Evolutionary conservation across 2,797 vertebrate species (phyloP).

Genomic region (Oreochromis mossambicus): DNA sequence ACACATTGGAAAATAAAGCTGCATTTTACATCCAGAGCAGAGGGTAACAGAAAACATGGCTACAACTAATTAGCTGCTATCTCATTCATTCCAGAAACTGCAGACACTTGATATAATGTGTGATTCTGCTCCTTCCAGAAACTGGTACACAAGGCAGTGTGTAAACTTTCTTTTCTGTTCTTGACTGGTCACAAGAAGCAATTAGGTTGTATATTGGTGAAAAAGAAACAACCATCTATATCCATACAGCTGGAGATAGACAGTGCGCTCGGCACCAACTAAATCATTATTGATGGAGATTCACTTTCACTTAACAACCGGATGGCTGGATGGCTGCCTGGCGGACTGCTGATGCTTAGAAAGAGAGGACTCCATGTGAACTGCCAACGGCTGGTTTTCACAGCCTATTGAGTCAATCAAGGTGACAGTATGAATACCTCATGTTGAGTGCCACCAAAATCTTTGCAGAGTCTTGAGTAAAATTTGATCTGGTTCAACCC

Average conservation of each 20-base stretch:
- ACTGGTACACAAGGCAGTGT: not conserved
- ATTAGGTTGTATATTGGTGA: slow-evolving; percentile 44
- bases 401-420: slow-evolving; percentile 39
- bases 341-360: slow-evolving; percentile 41
- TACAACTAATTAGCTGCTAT: slow-evolving; percentile 30
- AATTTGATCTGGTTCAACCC: slow-evolving; percentile 31
- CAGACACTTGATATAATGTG: not conserved
- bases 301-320: slow-evolving; percentile 55
- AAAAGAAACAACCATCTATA: slow-evolving; percentile 58
- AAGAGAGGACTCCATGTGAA: not conserved
- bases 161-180: slow-evolving; percentile 24
- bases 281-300: slow-evolving; percentile 72
- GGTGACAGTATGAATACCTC: slow-evolving; percentile 22
- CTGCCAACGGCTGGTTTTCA: slow-evolving; percentile 41
- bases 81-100: slow-evolving; percentile 6
- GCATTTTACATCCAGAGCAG: slow-evolving; percentile 11
- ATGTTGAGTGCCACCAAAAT: slow-evolving; percentile 8
- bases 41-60: slow-evolving; percentile 27
- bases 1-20: slow-evolving; percentile 3
- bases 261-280: slow-evolving; percentile 37
- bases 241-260: slow-evolving; percentile 50
- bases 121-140: not conserved
- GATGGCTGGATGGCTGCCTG: slow-evolving; percentile 43
- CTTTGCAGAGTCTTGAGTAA: slow-evolving; percentile 7
- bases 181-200: slow-evolving; percentile 30